Evolutionary conservation across 1,140 invertebrate genomes (phyloP), one percentile per base, ranked within the genome.

Genomic region (Papilio polyxenes): DNA sequence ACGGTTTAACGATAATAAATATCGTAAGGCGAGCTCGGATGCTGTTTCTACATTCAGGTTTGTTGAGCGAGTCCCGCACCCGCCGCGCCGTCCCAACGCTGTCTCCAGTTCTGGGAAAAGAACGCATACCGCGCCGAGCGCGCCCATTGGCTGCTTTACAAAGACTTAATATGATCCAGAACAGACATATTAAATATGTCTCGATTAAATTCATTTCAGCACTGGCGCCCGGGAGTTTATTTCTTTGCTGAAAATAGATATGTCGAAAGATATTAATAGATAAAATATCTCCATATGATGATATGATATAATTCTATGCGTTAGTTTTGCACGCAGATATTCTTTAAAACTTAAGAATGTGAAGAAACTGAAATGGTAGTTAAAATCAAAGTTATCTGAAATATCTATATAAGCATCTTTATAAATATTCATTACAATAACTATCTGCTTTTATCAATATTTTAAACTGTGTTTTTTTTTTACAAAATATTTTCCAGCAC

Each of bases 61-160:
- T 77, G 82, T 85, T 86, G 83, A 83, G 81, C 81, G 75, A 81
- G 82, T 81, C 82, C 81, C 75, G 76, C 23, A 17, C 7, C n/a
- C 56, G 56, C 79, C 85, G 83, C 72, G 81, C 84, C 85, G 83
- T 85, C 83, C 86, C 85, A 86, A 83, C 82, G 59, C 83, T 76
- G 86, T 82, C 85, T 83, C 75, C 83, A 87, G 86, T 94, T 94
- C 92, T 92, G 89, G 91, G 93, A 94, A 92, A 94, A 94, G 89
- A 89, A 89, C 91, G 91, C 93, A 94, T 94, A 90, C 93, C 93
- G 83, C 87, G 83, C 83, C 83, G 83, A 83, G 88, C 48, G 82
- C 78, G 75, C 84, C 88, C 72, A 93, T 92, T 92, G 92, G 92
- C 80, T 82, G 85, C 84, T 80, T 82, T 69, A 77, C 85, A 88